phyloP scores from a whole-genome alignment of 2,888 invertebrate species.

The Micropterix aruncella region DNA sequence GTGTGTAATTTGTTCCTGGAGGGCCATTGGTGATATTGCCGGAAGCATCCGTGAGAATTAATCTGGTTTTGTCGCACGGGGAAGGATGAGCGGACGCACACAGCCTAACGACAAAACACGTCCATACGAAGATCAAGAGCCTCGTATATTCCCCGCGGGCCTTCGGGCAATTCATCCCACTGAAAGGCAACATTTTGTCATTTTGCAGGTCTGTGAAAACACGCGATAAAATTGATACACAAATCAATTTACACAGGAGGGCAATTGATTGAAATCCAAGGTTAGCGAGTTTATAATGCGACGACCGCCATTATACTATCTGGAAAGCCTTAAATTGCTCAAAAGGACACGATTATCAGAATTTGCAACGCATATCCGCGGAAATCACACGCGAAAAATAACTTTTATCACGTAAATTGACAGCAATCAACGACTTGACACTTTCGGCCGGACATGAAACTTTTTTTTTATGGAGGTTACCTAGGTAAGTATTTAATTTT shows the following conservation, averaged over 20 bases:
- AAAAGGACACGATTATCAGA: no score
- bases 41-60: slow-evolving; percentile 65
- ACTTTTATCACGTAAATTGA: no score
- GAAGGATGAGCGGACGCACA: slow-evolving; percentile 34
- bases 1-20: slow-evolving; percentile 73
- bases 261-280: not conserved
- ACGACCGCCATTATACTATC: not conserved
- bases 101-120: slow-evolving; percentile 22
- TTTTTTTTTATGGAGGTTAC: no score
- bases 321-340: no score
- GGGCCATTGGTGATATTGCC: slow-evolving; percentile 86
- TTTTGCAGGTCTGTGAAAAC: not conserved
- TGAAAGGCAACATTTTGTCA: not conserved
- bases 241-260: not conserved
- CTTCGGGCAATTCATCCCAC: not conserved
- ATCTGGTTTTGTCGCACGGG: slow-evolving; percentile 72
- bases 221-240: not conserved
- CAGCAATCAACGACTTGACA: no score
- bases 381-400: no score
- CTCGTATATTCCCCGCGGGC: slow-evolving; percentile 15
- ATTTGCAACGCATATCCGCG: no score
- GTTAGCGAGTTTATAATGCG: not conserved
- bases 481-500: no score
- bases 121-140: slow-evolving; percentile 34
- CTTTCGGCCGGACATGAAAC: no score